Conservation (phyloP, 2,888 invertebrate species). For the Salpingus planirostris region DNA sequence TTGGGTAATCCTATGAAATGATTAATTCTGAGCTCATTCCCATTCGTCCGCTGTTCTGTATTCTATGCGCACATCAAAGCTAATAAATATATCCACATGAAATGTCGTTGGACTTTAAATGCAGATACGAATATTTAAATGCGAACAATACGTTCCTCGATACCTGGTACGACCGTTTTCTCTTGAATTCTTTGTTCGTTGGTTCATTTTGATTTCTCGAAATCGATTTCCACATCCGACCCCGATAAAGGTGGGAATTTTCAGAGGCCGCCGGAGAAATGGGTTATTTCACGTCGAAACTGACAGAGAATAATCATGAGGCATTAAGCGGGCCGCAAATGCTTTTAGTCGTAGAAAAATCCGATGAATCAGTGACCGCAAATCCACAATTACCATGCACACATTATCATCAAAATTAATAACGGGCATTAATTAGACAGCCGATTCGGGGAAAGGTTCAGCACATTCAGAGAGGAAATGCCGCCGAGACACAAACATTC, state of each 20-base stretch:
- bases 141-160: not conserved
- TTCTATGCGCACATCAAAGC: no score
- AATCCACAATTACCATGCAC: constrained; percentile 9
- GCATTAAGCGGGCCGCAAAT: constrained; percentile 11
- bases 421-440: constrained; percentile 16
- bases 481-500: no score
- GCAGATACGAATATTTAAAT: not conserved
- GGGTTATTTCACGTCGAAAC: no score
- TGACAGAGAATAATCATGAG: constrained; percentile 10
- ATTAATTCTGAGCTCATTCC: no score
- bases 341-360: constrained; percentile 6
- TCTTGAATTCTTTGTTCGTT: constrained; percentile 8
- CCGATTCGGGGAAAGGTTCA: constrained; percentile 8
- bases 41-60: no score
- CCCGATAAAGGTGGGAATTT: no score
- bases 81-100: no score
- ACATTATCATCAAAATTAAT: constrained; percentile 17
- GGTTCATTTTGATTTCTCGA: constrained; percentile 14
- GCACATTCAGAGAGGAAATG: constrained; percentile 10
- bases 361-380: constrained; percentile 21
- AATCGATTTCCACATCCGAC: constrained; percentile 22
- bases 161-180: no score
- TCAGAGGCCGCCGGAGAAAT: no score
- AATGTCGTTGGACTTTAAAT: no score
- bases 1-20: no score